These are phyloP conservation scores for Dipodomys ordii DNA, from an alignment of 2,113 vertebrate species.

Conservation along the genomic window DNA sequence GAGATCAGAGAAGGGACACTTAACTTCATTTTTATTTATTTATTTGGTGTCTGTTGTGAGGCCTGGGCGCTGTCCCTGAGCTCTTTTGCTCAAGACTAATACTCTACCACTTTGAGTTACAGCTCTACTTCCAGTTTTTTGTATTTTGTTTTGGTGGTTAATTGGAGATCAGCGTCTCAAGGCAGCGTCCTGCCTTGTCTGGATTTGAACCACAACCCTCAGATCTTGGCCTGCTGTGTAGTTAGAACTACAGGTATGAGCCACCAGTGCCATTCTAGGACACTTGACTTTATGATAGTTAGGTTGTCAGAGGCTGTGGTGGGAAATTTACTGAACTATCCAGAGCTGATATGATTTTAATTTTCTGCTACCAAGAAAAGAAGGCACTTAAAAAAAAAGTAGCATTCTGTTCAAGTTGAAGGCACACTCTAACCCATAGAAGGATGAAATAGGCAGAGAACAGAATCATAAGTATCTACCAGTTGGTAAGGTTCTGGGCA, in stretches of 20 bases:
- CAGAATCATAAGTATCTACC: not conserved
- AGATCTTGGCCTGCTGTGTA: too few species aligned
- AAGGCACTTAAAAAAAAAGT: not conserved
- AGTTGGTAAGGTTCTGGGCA: not conserved
- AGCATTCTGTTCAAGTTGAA: not conserved
- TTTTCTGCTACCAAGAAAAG: not conserved
- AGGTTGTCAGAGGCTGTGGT: not conserved
- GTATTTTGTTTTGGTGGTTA: too few species aligned
- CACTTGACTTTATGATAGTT: not conserved
- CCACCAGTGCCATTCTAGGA: not conserved
- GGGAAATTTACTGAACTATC: not conserved
- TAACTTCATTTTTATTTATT: too few species aligned
- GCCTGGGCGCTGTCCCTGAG: too few species aligned
- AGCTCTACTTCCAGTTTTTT: too few species aligned
- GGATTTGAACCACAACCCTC: too few species aligned
- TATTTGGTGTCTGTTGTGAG: too few species aligned
- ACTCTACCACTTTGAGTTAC: too few species aligned
- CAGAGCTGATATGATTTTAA: not conserved
- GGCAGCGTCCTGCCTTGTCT: too few species aligned
- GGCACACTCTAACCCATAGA: not conserved
- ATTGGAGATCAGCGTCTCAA: too few species aligned
- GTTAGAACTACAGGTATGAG: too few species aligned
- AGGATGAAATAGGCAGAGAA: not conserved
- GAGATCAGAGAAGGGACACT: not conserved
- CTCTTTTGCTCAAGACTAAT: too few species aligned